Percentiles rank a stretch among this genome's conserved stretches.
Evolutionary conservation across 2,113 vertebrate species (phyloP).

Genomic region (Peucedramus taeniatus): DNA sequence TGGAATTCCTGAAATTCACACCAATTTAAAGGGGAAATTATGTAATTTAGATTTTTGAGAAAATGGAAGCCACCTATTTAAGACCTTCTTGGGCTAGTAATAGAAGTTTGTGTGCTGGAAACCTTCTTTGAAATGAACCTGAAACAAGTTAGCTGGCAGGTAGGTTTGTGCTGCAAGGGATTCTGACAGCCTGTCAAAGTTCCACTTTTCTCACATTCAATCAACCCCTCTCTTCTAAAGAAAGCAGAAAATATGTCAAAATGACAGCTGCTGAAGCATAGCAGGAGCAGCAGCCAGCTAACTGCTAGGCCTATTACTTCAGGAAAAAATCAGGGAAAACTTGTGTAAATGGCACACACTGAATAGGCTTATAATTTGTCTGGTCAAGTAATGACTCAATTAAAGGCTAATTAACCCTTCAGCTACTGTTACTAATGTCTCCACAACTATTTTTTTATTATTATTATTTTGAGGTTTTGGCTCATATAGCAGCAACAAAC

Average conservation of each 20-base stretch:
- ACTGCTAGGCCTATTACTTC: slow-evolving; percentile 72
- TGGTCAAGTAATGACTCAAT: slow-evolving; percentile 65
- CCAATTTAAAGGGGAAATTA: slow-evolving; percentile 37
- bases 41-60: slow-evolving; percentile 58
- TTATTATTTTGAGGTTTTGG: neutral
- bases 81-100: slow-evolving; percentile 53
- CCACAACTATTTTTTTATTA: neutral
- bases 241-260: slow-evolving; percentile 81
- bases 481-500: neutral
- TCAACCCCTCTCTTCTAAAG: slow-evolving; percentile 78
- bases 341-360: slow-evolving; percentile 61
- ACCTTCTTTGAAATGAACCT: slow-evolving; percentile 77
- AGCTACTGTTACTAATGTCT: neutral
- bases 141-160: slow-evolving; percentile 80
- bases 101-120: slow-evolving; percentile 64
- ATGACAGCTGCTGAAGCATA: slow-evolving; percentile 74
- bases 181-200: slow-evolving; percentile 81
- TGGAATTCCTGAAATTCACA: slow-evolving; percentile 7
- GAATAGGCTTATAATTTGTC: slow-evolving; percentile 50
- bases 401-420: slow-evolving; percentile 60
- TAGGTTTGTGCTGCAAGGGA: slow-evolving; percentile 76
- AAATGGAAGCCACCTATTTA: slow-evolving; percentile 51
- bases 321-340: slow-evolving; percentile 65
- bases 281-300: slow-evolving; percentile 66
- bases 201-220: slow-evolving; percentile 81